Conservation (phyloP, 1,140 invertebrate genomes). For the Sweltsa coloradensis region DNA sequence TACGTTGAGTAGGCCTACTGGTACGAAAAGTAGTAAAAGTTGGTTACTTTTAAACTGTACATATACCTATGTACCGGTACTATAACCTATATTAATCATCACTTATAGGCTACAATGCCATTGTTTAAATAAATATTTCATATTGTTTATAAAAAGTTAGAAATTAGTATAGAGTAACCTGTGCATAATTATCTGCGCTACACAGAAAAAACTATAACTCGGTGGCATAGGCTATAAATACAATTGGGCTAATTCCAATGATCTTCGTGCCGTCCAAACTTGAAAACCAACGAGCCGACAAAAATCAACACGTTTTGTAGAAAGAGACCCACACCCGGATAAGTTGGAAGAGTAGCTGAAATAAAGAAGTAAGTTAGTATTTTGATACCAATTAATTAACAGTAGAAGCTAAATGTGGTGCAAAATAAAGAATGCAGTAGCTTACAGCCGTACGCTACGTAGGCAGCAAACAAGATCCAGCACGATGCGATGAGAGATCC, state of each 20-base stretch:
- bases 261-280: slow-evolving; percentile 90
- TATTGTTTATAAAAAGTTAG: too few species aligned
- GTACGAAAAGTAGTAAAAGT: too few species aligned
- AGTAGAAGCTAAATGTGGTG: background rate
- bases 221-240: too few species aligned
- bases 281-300: slow-evolving; percentile 77
- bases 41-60: too few species aligned
- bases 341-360: slow-evolving; percentile 31
- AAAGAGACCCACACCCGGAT: slow-evolving; percentile 85
- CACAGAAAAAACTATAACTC: too few species aligned
- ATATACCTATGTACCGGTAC: too few species aligned
- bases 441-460: slow-evolving; percentile 31
- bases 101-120: too few species aligned
- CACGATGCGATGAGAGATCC: slow-evolving; percentile 86
- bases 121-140: too few species aligned
- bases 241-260: slow-evolving; percentile 42
- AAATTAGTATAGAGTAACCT: too few species aligned
- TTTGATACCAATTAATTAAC: background rate
- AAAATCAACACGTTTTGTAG: slow-evolving; percentile 95
- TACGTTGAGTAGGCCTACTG: too few species aligned
- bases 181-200: too few species aligned
- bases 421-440: background rate
- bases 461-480: slow-evolving; percentile 88
- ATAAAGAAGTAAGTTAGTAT: slow-evolving; percentile 8
- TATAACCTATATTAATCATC: too few species aligned